These are phyloP conservation scores for Hormaphis cornu DNA, from an alignment of 1,140 invertebrate species.

Conservation along the genomic window DNA sequence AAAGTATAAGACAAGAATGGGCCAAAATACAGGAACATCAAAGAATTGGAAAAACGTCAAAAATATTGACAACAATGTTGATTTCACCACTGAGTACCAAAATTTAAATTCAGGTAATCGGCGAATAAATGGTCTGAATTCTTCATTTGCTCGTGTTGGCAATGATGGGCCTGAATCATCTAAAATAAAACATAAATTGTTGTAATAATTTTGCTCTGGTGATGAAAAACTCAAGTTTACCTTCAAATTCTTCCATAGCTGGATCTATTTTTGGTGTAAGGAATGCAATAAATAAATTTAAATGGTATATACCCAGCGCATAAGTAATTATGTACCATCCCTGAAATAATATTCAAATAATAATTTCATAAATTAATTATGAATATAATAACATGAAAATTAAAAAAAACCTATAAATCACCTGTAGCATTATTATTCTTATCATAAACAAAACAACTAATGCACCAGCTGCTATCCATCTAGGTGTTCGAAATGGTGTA, in stretches of 20 bases:
- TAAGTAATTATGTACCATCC: slow-evolving; percentile 99
- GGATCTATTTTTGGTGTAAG: slow-evolving; percentile 99
- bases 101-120: slow-evolving; percentile 99
- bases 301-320: slow-evolving; percentile 95
- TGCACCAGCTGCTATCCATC: slow-evolving; percentile 47
- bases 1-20: slow-evolving; percentile 99
- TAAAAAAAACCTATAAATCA: slow-evolving; percentile 35
- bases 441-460: slow-evolving; percentile 44
- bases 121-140: slow-evolving; percentile 97
- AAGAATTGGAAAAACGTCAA: slow-evolving; percentile 97
- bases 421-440: slow-evolving; percentile 44
- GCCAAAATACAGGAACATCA: slow-evolving; percentile 99
- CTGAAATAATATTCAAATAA: slow-evolving; percentile 51
- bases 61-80: slow-evolving; percentile 79
- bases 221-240: slow-evolving; percentile 51
- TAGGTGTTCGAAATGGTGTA: slow-evolving; percentile 46
- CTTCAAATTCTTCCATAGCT: slow-evolving; percentile 77
- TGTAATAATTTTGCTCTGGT: no score
- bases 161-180: slow-evolving; percentile 82
- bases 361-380: slow-evolving; percentile 16
- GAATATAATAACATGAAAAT: slow-evolving; percentile 2
- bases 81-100: slow-evolving; percentile 95
- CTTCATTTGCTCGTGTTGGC: slow-evolving; percentile 89
- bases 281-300: slow-evolving; percentile 99
- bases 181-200: slow-evolving; percentile 35